Base-by-base conservation (phyloP, 2,888 invertebrate genomes). In the Syrphus vitripennis region DNA sequence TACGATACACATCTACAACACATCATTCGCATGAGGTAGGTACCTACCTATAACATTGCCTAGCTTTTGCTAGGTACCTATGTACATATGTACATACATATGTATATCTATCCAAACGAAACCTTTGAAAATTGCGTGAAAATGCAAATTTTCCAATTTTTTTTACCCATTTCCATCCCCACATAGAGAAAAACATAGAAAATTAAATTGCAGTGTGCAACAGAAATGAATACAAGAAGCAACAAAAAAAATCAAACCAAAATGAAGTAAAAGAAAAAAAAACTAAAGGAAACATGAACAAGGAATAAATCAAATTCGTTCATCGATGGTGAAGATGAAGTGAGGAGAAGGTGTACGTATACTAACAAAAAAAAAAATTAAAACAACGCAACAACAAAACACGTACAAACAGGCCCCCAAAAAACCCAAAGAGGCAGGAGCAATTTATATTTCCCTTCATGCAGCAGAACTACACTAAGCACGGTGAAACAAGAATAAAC, bases 401-500 rank as follows among this genome's bases (percentile, higher is more conserved):
- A 21, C 14, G 50, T n/a, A 59, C 37, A 75, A 83, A 81, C 81
- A 76, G 76, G 81, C 84, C 84, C 72, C 84, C 81, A 76, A 84
- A 50, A 84, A 81, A 61, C 61, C 53, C 71, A 63, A 40, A 45
- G 65, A 76, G 71, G 80, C 83, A 76, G 57, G 63, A 76, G 80
- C 69, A 80, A 48, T 63, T 78, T 55, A 45, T 42, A 31, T n/a
- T 40, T 78, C 45, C 70, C 34, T 71, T 70, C 67, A 67, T 67
- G 50, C 34, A 34, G 50, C 65, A 19, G 16, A 31, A 16, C 10
- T 29, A 3, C 14, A n/a, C 24, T 5, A 5, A 61, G 12, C 21
- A 40, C 55, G 19, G 16, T 70, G 19, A 82, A 82, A 86, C 86
- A 82, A 86, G 86, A 82, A 86, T 48, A 77, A 81, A 86, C 86